Conservation (phyloP, 2,113 vertebrate species). For the Seriola quinqueradiata region DNA sequence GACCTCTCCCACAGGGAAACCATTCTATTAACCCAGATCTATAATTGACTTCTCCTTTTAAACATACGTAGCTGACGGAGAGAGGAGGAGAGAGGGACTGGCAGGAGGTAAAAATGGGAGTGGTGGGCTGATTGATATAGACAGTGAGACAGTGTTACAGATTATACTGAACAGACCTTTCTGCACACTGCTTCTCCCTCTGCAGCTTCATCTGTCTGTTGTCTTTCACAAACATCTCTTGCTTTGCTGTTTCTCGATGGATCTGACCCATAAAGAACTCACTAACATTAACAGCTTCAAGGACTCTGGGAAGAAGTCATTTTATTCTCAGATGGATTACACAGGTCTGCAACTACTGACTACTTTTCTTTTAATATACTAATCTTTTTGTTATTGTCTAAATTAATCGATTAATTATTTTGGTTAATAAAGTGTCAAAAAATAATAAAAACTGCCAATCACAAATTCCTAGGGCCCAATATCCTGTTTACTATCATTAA, state of each 20-base stretch:
- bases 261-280: background rate
- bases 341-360: background rate
- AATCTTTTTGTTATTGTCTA: background rate
- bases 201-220: background rate
- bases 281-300: background rate
- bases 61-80: conserved; percentile 69
- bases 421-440: too few species aligned
- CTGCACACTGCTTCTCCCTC: background rate
- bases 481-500: background rate
- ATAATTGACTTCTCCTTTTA: conserved; percentile 86
- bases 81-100: conserved; percentile 9
- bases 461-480: background rate
- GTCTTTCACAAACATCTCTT: conserved; percentile 4
- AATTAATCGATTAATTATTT: background rate
- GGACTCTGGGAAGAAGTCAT: background rate
- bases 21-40: conserved; percentile 85
- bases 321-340: background rate
- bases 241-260: background rate
- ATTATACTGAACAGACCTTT: conserved; percentile 2
- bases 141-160: conserved; percentile 20
- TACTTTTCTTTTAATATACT: too few species aligned
- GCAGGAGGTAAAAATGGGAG: conserved; percentile 36
- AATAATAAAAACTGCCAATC: too few species aligned
- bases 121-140: conserved; percentile 24
- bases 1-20: conserved; percentile 73